phyloP scores from a whole-genome alignment of 2,888 invertebrate species.

The Hipparchia sbordonii region DNA sequence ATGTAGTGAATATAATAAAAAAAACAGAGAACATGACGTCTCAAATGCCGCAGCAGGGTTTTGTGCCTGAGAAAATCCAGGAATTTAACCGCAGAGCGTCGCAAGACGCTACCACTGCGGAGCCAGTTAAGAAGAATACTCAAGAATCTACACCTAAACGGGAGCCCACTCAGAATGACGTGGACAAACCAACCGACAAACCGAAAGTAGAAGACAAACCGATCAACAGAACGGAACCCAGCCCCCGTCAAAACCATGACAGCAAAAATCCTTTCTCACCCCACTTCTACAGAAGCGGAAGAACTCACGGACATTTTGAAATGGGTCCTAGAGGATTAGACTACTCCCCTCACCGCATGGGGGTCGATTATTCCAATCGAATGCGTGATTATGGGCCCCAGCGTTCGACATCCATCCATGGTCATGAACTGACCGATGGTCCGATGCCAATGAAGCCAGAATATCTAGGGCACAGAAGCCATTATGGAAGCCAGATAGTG shows the following conservation, averaged over 20 bases:
- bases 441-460: conserved; percentile 65
- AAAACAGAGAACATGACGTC: conserved; percentile 56
- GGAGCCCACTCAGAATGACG: conserved; percentile 52
- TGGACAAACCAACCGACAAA: conserved; percentile 51
- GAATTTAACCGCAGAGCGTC: conserved; percentile 74
- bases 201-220: conserved; percentile 50
- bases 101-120: conserved; percentile 64
- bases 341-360: conserved; percentile 76
- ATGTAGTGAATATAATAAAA: conserved; percentile 40
- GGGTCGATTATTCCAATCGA: conserved; percentile 68
- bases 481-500: conserved; percentile 70
- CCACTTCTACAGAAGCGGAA: conserved; percentile 65
- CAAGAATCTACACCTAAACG: conserved; percentile 54
- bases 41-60: conserved; percentile 72
- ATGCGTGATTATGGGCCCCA: conserved; percentile 74
- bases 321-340: conserved; percentile 78
- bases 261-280: conserved; percentile 75
- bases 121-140: conserved; percentile 46
- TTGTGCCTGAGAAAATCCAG: conserved; percentile 73
- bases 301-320: conserved; percentile 75
- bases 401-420: conserved; percentile 75
- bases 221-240: conserved; percentile 48
- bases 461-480: conserved; percentile 67
- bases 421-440: conserved; percentile 74
- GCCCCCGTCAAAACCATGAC: conserved; percentile 58